phyloP scores from a whole-genome alignment of 2,888 invertebrate species.

The Lithophane semibrunnea region DNA sequence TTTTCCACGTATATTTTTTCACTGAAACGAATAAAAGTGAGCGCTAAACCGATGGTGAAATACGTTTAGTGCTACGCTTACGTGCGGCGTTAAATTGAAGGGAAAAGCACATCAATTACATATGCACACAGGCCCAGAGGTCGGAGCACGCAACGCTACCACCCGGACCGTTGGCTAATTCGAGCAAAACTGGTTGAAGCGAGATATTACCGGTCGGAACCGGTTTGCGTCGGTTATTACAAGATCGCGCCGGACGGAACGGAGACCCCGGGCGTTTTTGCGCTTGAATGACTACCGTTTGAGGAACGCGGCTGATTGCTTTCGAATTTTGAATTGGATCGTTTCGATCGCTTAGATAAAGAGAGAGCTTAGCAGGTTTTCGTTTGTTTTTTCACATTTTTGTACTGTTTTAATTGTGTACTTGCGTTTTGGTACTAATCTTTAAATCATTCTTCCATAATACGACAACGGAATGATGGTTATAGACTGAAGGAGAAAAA shows the following conservation, averaged over 20 bases:
- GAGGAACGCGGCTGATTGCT: constrained; percentile 66
- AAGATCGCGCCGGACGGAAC: constrained; percentile 64
- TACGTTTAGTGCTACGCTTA: constrained; percentile 66
- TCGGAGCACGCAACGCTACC: constrained; percentile 76
- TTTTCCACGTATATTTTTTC: constrained; percentile 18
- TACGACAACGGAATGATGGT: background rate
- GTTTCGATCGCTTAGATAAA: constrained; percentile 61
- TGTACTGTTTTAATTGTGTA: background rate
- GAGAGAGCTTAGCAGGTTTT: constrained; percentile 52
- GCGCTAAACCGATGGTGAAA: constrained; percentile 69
- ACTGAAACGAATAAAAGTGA: constrained; percentile 58
- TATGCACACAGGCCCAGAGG: constrained; percentile 79
- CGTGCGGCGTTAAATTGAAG: constrained; percentile 78
- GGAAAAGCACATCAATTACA: constrained; percentile 82
- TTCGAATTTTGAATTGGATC: constrained; percentile 69
- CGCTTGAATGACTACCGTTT: constrained; percentile 65
- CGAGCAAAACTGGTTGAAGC: constrained; percentile 71
- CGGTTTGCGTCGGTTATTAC: constrained; percentile 71
- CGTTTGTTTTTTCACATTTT: constrained; percentile 17
- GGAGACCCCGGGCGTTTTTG: constrained; percentile 69
- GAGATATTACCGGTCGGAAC: constrained; percentile 74
- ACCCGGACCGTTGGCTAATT: constrained; percentile 73
- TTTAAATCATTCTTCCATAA: background rate
- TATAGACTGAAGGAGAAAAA: background rate
- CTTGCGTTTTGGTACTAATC: constrained; percentile 12